These are phyloP conservation scores for Micromussa lordhowensis DNA, from an alignment of 92 coral and sea anemone species.

Conservation along the genomic window DNA sequence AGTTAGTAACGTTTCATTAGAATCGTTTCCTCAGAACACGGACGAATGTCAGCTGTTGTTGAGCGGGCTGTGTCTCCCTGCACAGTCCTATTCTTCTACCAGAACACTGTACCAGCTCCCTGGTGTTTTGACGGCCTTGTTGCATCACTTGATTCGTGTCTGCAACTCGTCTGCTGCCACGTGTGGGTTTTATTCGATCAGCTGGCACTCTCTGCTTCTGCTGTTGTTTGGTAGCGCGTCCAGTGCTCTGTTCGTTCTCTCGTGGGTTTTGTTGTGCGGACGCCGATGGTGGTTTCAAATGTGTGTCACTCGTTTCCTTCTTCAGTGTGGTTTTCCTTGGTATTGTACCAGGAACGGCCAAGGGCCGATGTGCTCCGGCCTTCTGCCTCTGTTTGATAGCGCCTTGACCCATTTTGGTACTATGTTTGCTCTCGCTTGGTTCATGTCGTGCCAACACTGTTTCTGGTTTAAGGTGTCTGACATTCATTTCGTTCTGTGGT, in stretches of 20 bases:
- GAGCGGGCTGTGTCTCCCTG: not conserved
- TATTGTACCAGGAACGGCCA: not conserved
- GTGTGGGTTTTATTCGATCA: not conserved
- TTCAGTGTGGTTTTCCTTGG: not conserved
- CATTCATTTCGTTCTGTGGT: not conserved
- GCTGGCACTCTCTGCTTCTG: not conserved
- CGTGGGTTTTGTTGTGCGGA: not conserved
- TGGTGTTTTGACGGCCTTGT: not conserved
- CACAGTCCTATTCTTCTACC: slow-evolving; percentile 16
- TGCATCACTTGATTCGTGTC: not conserved
- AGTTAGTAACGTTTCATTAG: not conserved
- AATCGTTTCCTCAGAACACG: slow-evolving; percentile 17
- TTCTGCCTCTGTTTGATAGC: not conserved
- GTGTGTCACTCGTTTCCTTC: not conserved
- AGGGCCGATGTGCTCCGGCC: too few relatives aligned
- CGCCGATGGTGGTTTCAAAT: not conserved
- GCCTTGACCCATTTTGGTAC: not conserved
- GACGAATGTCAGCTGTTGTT: slow-evolving; percentile 13
- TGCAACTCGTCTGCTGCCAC: not conserved
- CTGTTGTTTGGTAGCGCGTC: not conserved
- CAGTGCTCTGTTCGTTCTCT: not conserved
- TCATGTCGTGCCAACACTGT: not conserved
- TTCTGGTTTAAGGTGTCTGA: not conserved
- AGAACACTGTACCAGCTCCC: not conserved
- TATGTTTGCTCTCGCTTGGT: not conserved